Conservation (phyloP, 2,888 invertebrate genomes). For the Drosophila limbata region DNA sequence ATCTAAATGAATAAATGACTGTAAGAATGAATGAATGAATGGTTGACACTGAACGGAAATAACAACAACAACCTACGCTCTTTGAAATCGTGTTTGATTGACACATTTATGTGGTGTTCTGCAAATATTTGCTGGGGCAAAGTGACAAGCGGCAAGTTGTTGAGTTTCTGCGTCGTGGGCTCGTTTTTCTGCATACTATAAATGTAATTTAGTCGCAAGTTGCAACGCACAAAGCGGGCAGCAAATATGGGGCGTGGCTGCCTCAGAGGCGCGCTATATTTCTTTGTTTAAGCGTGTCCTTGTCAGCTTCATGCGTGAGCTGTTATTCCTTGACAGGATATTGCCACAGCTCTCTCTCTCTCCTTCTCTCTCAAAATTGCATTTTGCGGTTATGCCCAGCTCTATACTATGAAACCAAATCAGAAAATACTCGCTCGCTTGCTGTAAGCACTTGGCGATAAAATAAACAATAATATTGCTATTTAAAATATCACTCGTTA, state of each 20-base stretch:
- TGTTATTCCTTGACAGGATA: constrained; percentile 48
- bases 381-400: constrained; percentile 62
- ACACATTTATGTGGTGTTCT: constrained; percentile 26
- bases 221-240: constrained; percentile 30
- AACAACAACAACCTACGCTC: constrained; percentile 11
- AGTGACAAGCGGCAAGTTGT: constrained; percentile 32
- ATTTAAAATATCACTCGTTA: background rate
- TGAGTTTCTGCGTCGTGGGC: constrained; percentile 23
- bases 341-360: constrained; percentile 31
- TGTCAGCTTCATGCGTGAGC: constrained; percentile 65
- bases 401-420: constrained; percentile 18
- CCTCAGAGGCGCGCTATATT: constrained; percentile 20
- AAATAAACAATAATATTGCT: constrained; percentile 24
- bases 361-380: constrained; percentile 48
- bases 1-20: constrained; percentile 37
- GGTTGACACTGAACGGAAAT: constrained; percentile 25
- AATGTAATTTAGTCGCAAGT: constrained; percentile 42
- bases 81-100: constrained; percentile 36
- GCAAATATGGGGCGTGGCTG: constrained; percentile 15
- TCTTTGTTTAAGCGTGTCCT: constrained; percentile 47
- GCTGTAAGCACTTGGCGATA: constrained; percentile 1
- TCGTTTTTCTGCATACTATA: constrained; percentile 44
- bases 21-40: constrained; percentile 15
- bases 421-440: constrained; percentile 1
- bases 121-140: constrained; percentile 45